Conservation (phyloP, 2,113 vertebrate species). For the Sclerurus mexicanus region DNA sequence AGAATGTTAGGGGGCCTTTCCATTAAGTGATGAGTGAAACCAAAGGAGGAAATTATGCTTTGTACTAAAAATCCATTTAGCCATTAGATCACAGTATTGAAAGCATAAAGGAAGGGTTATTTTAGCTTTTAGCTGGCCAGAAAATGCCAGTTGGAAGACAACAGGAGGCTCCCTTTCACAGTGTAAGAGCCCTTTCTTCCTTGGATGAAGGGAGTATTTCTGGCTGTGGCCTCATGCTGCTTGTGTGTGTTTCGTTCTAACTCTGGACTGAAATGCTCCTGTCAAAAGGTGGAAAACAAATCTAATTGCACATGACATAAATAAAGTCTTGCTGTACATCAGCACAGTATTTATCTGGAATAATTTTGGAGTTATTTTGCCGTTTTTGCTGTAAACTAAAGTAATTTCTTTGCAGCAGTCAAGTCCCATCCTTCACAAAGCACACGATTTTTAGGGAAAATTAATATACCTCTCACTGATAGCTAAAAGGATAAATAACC, state of each 20-base stretch:
- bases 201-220: background rate
- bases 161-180: constrained; percentile 63
- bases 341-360: background rate
- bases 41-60: constrained; percentile 37
- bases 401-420: background rate
- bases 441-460: background rate
- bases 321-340: background rate
- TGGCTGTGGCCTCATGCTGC: constrained; percentile 19
- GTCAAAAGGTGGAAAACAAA: constrained; percentile 18
- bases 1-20: background rate
- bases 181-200: constrained; percentile 33
- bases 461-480: background rate
- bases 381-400: background rate
- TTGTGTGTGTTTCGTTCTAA: background rate
- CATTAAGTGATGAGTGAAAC: constrained; percentile 43
- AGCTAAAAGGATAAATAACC: background rate
- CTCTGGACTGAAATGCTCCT: background rate
- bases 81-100: background rate
- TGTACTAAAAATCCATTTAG: constrained; percentile 56
- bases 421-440: background rate
- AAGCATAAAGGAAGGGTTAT: constrained; percentile 34
- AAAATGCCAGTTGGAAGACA: constrained; percentile 48
- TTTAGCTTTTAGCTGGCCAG: constrained; percentile 45
- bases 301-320: background rate
- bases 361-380: background rate